These are phyloP conservation scores for Drosophila athabasca DNA, from an alignment of 1,140 invertebrate genomes.

Conservation along the genomic window DNA sequence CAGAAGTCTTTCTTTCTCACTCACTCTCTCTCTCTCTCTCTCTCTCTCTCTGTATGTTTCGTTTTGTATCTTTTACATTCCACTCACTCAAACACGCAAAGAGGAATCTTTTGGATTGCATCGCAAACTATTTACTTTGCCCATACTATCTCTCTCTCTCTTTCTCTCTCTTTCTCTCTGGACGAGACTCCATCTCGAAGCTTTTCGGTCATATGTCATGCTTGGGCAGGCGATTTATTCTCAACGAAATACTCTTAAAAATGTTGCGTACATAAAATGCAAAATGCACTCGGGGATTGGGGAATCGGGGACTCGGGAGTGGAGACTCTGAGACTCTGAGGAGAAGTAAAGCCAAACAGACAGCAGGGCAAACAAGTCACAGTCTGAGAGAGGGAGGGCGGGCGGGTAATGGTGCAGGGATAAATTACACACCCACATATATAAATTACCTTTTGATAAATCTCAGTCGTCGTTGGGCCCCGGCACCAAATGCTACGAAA, in stretches of 20 bases:
- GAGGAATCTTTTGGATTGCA: constrained; percentile 11
- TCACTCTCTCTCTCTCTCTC: too few species aligned
- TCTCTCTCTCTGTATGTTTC: too few species aligned
- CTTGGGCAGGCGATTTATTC: constrained; percentile 80
- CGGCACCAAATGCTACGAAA: neutral
- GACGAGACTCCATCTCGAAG: constrained; percentile 6
- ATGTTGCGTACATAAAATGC: constrained; percentile 67
- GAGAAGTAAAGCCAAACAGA: constrained; percentile 37
- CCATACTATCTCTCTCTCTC: neutral
- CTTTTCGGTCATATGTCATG: constrained; percentile 66
- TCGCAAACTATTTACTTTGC: constrained; percentile 35
- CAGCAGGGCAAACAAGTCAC: constrained; percentile 53
- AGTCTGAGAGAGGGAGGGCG: neutral
- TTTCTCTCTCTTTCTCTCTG: neutral
- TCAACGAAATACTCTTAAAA: constrained; percentile 80
- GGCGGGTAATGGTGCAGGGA: constrained; percentile 7
- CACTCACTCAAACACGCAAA: neutral
- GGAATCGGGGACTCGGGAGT: neutral
- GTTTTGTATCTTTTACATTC: too few species aligned
- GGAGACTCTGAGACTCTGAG: neutral
- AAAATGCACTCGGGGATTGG: constrained; percentile 34
- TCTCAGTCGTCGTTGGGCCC: constrained; percentile 63
- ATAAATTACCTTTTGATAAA: constrained; percentile 84
- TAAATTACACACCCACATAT: constrained; percentile 76
- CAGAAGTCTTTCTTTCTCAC: too few species aligned